phyloP scores from a whole-genome alignment of 1,140 invertebrate species.

The Drosophila micromelanica region DNA sequence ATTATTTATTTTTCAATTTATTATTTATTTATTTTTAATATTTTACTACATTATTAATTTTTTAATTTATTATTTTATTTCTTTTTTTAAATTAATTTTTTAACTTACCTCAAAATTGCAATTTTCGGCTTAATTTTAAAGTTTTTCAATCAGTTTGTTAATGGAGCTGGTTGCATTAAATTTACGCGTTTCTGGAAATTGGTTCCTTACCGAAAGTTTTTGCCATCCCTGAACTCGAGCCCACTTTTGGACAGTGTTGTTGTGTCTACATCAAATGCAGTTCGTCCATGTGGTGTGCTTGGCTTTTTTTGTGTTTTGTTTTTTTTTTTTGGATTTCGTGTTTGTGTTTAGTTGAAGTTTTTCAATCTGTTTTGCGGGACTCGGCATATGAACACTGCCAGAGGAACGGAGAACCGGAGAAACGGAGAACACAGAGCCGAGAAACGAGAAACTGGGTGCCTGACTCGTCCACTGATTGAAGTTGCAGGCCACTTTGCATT shows the following conservation, averaged over 20 bases:
- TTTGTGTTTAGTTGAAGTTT: slow-evolving; percentile 54
- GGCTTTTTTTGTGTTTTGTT: slow-evolving; percentile 3
- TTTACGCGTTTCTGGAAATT: too few relatives aligned
- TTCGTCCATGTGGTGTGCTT: slow-evolving; percentile 29
- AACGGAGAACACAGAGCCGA: too few relatives aligned
- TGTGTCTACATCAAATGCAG: slow-evolving; percentile 18
- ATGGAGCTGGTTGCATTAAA: too few relatives aligned
- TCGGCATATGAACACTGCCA: slow-evolving; percentile 7
- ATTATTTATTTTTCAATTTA: too few relatives aligned
- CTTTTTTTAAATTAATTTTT: too few relatives aligned
- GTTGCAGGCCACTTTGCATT: slow-evolving; percentile 62
- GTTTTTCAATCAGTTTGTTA: too few relatives aligned
- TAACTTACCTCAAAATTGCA: too few relatives aligned
- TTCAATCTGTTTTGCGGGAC: slow-evolving; percentile 48
- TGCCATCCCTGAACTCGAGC: slow-evolving; percentile 9
- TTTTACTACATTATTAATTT: too few relatives aligned
- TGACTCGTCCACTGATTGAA: slow-evolving; percentile 26
- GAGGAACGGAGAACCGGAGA: background rate
- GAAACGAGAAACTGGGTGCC: background rate
- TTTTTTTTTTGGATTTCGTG: slow-evolving; percentile 25
- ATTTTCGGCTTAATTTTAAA: too few relatives aligned
- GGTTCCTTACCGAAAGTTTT: background rate
- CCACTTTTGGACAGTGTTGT: background rate
- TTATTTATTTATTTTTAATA: too few relatives aligned
- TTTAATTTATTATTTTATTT: too few relatives aligned